phyloP scores from a whole-genome alignment of 2,888 invertebrate species.

The Himalopsyche anomala region DNA sequence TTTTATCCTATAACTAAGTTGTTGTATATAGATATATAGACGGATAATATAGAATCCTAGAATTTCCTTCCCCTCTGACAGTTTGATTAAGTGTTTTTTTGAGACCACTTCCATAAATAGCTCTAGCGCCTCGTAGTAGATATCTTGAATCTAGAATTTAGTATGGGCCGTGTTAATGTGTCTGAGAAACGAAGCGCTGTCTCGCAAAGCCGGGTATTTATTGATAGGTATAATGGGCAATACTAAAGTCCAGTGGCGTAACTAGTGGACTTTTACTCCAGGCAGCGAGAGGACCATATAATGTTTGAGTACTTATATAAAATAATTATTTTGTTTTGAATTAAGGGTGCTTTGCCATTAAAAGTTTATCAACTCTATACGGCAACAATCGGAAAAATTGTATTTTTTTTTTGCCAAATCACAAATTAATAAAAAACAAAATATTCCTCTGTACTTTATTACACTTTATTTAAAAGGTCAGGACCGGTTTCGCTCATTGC shows the following conservation, averaged over 20 bases:
- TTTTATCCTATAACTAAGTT: conserved; percentile 1
- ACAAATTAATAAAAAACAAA: too few species aligned
- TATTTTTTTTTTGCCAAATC: too few species aligned
- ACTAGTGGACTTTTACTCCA: too few species aligned
- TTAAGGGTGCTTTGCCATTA: too few species aligned
- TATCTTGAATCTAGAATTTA: conserved; percentile 30
- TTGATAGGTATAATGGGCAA: conserved; percentile 24
- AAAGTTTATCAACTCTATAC: too few species aligned
- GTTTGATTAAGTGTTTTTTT: conserved; percentile 34
- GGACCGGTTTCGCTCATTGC: too few species aligned
- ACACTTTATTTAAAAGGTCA: too few species aligned
- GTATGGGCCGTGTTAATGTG: conserved; percentile 20
- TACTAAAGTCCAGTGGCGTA: not conserved
- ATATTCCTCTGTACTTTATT: too few species aligned
- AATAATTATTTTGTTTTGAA: too few species aligned
- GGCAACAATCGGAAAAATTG: too few species aligned
- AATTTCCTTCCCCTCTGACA: not conserved
- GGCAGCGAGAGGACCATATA: too few species aligned
- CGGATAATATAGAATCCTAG: conserved; percentile 1
- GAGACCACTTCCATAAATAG: conserved; percentile 27
- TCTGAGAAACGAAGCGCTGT: conserved; percentile 22
- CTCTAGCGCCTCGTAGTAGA: not conserved
- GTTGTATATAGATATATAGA: not conserved
- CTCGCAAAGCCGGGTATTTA: conserved; percentile 17
- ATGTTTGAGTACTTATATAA: too few species aligned